A percentile compares a stretch with the other conserved stretches of the same genome.
Evolutionary conservation across 1,140 invertebrate genomes (phyloP).

Genomic region (Elymnias hypermnestra): DNA sequence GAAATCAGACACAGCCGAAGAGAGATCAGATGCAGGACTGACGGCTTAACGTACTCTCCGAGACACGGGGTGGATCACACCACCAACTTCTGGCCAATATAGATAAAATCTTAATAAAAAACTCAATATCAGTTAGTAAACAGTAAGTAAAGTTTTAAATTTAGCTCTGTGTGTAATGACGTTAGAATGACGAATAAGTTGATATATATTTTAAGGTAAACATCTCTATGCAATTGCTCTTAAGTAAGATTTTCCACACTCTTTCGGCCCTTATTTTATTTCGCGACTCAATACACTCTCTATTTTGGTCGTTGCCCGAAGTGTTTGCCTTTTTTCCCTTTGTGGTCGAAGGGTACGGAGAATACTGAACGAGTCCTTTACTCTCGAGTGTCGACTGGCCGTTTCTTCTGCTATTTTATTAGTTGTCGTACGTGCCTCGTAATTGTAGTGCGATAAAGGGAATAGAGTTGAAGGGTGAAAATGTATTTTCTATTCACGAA

Average conservation of each 20-base stretch:
- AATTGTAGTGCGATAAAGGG: slow-evolving; percentile 32
- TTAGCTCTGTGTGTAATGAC: too few relatives aligned
- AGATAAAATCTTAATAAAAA: too few relatives aligned
- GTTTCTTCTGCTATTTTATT: slow-evolving; percentile 68
- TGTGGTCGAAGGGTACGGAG: slow-evolving; percentile 50
- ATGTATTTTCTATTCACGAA: slow-evolving; percentile 3
- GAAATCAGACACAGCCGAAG: too few relatives aligned
- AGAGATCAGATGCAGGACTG: too few relatives aligned
- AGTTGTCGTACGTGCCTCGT: slow-evolving; percentile 53
- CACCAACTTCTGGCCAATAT: too few relatives aligned
- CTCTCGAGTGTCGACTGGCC: slow-evolving; percentile 50
- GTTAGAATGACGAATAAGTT: too few relatives aligned
- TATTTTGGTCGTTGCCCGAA: slow-evolving; percentile 52
- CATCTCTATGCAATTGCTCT: slow-evolving; percentile 36
- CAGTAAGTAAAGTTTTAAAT: too few relatives aligned
- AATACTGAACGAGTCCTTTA: slow-evolving; percentile 65
- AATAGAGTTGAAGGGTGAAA: slow-evolving; percentile 5
- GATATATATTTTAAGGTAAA: too few relatives aligned
- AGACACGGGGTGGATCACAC: too few relatives aligned
- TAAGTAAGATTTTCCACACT: slow-evolving; percentile 43
- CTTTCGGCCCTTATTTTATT: slow-evolving; percentile 71
- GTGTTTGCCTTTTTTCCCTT: slow-evolving; percentile 66
- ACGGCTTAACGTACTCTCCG: too few relatives aligned
- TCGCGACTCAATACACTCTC: slow-evolving; percentile 72
- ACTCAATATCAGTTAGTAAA: too few relatives aligned